Conservation (phyloP, 2,113 vertebrate genomes). For the Leptodactylus fuscus region DNA sequence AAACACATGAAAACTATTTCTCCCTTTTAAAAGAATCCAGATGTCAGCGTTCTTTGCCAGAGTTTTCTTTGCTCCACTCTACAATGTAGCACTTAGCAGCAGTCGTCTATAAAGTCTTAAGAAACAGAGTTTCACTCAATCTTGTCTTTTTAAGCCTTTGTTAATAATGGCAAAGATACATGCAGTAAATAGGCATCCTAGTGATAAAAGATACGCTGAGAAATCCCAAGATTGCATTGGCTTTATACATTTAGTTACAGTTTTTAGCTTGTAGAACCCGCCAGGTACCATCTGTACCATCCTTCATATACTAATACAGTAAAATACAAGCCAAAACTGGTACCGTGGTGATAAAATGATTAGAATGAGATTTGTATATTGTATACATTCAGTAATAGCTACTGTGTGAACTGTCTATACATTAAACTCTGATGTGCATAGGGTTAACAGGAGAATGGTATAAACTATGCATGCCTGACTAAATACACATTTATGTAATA, state of each 20-base stretch:
- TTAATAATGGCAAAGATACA: neutral
- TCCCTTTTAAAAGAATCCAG: conserved; percentile 52
- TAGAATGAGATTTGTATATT: neutral
- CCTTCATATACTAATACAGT: neutral
- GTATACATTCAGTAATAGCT: neutral
- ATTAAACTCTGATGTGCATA: neutral
- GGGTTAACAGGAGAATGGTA: neutral
- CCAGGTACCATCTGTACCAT: neutral
- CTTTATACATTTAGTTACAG: neutral
- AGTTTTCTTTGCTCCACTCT: conserved; percentile 36
- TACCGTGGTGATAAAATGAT: neutral
- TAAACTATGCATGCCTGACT: too few relatives aligned
- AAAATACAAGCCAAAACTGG: neutral
- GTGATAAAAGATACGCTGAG: neutral
- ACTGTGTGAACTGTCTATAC: too few relatives aligned
- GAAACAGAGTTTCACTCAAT: neutral
- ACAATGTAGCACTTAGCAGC: neutral
- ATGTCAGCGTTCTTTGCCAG: conserved; percentile 52
- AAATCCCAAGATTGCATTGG: too few relatives aligned
- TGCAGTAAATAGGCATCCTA: neutral
- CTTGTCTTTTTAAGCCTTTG: neutral
- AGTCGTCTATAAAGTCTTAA: conserved; percentile 4
- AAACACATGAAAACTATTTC: conserved; percentile 58
- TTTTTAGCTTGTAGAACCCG: neutral
- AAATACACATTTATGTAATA: too few relatives aligned